A percentile compares a stretch with the other conserved stretches of the same genome.
These are phyloP conservation scores for Emydura subglobosa DNA, from an alignment of 2,113 vertebrate genomes.

Conservation along the genomic window DNA sequence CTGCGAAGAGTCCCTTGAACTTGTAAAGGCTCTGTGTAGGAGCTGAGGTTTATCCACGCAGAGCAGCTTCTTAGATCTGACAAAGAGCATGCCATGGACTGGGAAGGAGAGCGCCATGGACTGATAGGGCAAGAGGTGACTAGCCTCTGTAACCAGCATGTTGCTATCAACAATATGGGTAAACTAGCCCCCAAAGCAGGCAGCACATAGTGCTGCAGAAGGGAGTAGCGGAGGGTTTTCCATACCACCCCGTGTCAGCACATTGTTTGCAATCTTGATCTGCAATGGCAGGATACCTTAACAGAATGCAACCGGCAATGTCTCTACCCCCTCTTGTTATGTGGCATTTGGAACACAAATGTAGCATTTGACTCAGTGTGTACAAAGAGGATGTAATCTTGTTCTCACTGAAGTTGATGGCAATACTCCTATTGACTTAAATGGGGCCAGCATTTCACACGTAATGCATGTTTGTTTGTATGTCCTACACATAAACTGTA, in stretches of 20 bases:
- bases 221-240: background rate
- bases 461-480: background rate
- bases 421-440: background rate
- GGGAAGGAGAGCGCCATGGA: background rate
- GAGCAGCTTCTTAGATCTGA: background rate
- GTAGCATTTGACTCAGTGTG: background rate
- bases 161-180: background rate
- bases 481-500: conserved; percentile 33
- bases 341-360: background rate
- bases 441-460: conserved; percentile 26
- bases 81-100: background rate
- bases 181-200: background rate
- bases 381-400: background rate
- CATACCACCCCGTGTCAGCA: conserved; percentile 32
- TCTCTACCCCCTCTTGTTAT: background rate
- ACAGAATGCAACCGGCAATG: background rate
- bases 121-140: background rate
- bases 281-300: conserved; percentile 52
- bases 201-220: background rate
- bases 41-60: background rate
- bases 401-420: background rate
- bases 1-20: background rate
- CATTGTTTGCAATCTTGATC: conserved; percentile 55
- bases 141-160: background rate
- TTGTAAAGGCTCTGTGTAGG: background rate